A percentile compares a stretch with the other conserved stretches of the same genome.
Conservation (phyloP, 1,140 invertebrate species). For the Rhagoletis zephyria region DNA sequence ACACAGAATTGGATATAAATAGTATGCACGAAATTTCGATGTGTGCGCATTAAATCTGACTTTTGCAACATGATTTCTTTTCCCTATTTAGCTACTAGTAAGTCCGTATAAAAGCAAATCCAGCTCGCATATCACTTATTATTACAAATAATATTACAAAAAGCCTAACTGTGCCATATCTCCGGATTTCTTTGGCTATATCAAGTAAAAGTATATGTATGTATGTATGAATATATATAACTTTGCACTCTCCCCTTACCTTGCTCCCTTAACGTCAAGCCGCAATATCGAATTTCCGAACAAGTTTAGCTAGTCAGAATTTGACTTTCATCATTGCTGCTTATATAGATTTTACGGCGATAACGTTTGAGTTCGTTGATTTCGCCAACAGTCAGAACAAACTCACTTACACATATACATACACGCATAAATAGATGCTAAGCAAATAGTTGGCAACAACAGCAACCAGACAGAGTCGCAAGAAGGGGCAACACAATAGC, state of each 20-base stretch:
- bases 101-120: background rate
- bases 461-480: background rate
- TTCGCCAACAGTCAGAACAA: background rate
- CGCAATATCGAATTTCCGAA: slow-evolving; percentile 67
- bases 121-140: background rate
- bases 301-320: slow-evolving; percentile 69
- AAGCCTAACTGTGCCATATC: slow-evolving; percentile 19
- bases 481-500: slow-evolving; percentile 51
- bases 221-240: background rate
- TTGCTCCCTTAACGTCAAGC: slow-evolving; percentile 8
- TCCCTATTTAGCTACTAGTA: background rate
- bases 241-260: background rate
- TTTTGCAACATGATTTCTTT: slow-evolving; percentile 6
- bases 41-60: slow-evolving; percentile 32
- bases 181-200: background rate
- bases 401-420: slow-evolving; percentile 28
- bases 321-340: slow-evolving; percentile 64
- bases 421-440: slow-evolving; percentile 64
- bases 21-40: background rate
- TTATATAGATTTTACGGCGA: slow-evolving; percentile 57
- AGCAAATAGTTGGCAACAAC: slow-evolving; percentile 47
- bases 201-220: background rate
- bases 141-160: background rate
- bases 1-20: background rate
- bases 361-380: slow-evolving; percentile 53